phyloP scores from a whole-genome alignment of 2,797 vertebrate species.

The Catamblyrhynchus diadema region DNA sequence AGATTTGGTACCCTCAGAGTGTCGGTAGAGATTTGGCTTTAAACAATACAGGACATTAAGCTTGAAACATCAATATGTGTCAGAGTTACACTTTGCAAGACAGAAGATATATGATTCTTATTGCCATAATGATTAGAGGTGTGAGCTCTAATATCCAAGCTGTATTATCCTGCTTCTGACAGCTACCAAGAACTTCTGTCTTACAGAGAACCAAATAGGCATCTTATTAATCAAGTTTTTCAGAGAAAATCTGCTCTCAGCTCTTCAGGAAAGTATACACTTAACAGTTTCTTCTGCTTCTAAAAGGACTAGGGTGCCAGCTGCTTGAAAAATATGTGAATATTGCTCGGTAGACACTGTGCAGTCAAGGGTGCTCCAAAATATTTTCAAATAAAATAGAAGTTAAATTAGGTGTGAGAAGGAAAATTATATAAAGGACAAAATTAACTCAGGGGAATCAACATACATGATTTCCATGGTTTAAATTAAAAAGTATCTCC shows the following conservation, averaged over 20 bases:
- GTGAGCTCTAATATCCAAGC: neutral
- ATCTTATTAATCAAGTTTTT: neutral
- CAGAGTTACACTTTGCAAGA: neutral
- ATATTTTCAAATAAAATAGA: neutral
- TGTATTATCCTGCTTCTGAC: neutral
- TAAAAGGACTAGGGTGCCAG: neutral
- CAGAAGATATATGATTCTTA: neutral
- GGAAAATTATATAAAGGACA: neutral
- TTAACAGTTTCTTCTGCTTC: neutral
- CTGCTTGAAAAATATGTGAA: neutral
- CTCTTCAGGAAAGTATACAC: neutral
- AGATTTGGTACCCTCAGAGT: neutral
- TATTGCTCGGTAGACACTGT: neutral
- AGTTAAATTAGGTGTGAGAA: neutral
- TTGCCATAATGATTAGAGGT: neutral
- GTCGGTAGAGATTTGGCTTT: neutral
- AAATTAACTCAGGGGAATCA: neutral
- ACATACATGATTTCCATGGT: neutral
- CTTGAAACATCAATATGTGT: neutral
- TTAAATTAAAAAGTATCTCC: neutral
- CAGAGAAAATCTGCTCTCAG: neutral
- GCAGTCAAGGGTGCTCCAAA: neutral
- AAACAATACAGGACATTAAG: neutral
- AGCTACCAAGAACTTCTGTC: neutral
- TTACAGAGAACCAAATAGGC: neutral